Percentiles rank a stretch among this genome's conserved stretches.
Evolutionary conservation across 2,113 vertebrate genomes (phyloP).

Genomic region (Ophiodon elongatus): DNA sequence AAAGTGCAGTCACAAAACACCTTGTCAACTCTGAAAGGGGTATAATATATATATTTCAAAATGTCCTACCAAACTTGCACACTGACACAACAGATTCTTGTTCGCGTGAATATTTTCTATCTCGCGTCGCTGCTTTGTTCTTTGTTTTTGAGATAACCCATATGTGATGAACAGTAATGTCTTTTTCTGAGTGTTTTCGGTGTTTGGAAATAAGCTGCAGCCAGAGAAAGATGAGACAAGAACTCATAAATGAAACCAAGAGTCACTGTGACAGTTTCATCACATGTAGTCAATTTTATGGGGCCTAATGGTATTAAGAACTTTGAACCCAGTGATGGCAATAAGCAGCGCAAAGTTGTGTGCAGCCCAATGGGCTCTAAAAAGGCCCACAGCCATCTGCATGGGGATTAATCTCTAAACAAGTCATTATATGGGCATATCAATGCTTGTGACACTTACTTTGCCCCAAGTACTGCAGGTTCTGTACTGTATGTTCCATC

Average conservation of each 20-base stretch:
- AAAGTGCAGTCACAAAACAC: constrained; percentile 12
- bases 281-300: constrained; percentile 41
- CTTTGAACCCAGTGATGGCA: constrained; percentile 54
- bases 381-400: neutral
- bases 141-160: constrained; percentile 28
- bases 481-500: constrained; percentile 20
- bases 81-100: constrained; percentile 29
- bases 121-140: constrained; percentile 23
- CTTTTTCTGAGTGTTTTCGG: constrained; percentile 16
- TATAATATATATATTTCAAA: constrained; percentile 21
- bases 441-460: constrained; percentile 25
- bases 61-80: neutral
- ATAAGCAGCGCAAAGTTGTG: constrained; percentile 38
- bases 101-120: constrained; percentile 13
- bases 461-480: constrained; percentile 24
- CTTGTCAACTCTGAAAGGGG: constrained; percentile 24
- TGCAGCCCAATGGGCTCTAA: constrained; percentile 5
- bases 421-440: constrained; percentile 31
- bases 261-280: constrained; percentile 45
- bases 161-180: constrained; percentile 28
- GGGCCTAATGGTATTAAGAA: constrained; percentile 55
- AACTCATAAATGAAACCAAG: constrained; percentile 45
- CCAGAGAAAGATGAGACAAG: constrained; percentile 45
- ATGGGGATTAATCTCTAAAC: constrained; percentile 48
- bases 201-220: constrained; percentile 23